phyloP scores from a whole-genome alignment of 37 sponge, comb jelly and placozoan genomes.

The Chondrilla cf. caribensis region DNA sequence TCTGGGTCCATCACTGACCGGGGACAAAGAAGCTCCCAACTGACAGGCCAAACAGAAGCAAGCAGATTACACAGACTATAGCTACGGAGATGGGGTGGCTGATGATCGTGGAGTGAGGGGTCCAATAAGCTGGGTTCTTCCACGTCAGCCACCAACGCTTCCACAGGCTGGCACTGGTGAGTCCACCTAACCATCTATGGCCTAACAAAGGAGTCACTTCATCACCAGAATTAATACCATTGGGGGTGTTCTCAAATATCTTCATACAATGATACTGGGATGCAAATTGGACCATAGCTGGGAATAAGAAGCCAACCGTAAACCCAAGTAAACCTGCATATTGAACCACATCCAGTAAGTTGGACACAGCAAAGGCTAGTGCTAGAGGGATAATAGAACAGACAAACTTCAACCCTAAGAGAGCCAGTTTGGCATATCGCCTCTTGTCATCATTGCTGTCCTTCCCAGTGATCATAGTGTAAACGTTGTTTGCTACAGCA shows the following conservation, averaged over 20 bases:
- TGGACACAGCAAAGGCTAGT: slow-evolving; percentile 72
- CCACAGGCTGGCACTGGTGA: not conserved
- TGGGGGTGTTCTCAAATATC: slow-evolving; percentile 12
- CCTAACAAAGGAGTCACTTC: not conserved
- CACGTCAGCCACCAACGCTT: slow-evolving; percentile 8
- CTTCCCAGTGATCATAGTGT: slow-evolving; percentile 42
- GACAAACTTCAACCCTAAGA: slow-evolving; percentile 38
- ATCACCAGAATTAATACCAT: too few species aligned
- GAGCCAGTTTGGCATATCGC: slow-evolving; percentile 9
- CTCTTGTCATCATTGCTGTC: slow-evolving; percentile 38
- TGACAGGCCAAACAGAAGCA: slow-evolving; percentile 36
- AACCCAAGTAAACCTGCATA: slow-evolving; percentile 86
- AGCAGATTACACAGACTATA: slow-evolving; percentile 2
- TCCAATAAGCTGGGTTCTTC: slow-evolving; percentile 40
- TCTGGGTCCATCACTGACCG: too few species aligned
- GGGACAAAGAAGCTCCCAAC: slow-evolving; percentile 34
- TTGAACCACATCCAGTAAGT: slow-evolving; percentile 70
- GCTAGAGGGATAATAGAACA: slow-evolving; percentile 59
- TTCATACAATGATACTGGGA: slow-evolving; percentile 62
- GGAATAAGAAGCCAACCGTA: slow-evolving; percentile 65
- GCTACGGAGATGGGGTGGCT: slow-evolving; percentile 58
- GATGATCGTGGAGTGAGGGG: slow-evolving; percentile 50
- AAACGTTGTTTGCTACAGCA: slow-evolving; percentile 70
- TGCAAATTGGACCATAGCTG: slow-evolving; percentile 63
- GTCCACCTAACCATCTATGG: not conserved